Evolutionary conservation across 2,888 invertebrate species (phyloP), one percentile per base, ranked within the genome.

Genomic region (Megastigmus dorsalis): DNA sequence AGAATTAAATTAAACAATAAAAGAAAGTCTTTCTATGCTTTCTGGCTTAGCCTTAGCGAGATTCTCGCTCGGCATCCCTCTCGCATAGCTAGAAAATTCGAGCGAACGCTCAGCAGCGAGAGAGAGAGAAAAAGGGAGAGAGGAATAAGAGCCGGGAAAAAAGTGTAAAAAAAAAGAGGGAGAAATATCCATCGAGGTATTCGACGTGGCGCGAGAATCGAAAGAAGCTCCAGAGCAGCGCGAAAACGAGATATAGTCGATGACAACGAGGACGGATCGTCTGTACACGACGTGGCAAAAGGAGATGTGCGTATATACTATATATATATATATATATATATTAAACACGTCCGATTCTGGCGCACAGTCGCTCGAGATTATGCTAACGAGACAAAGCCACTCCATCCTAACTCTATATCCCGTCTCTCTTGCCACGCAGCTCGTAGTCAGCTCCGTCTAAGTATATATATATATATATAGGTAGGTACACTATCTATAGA

Each of bases 301-400:
- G 13, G 6, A n/a, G n/a, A 18, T 57, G 33, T 36, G 48, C 41
- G 41, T 36, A 52, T 63, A 30, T 36, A 36, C n/a, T n/a, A 43
- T 33, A 20, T 36, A 36, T 41, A 38, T 55, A 18, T 55, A 43
- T 15, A 45, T 15, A 45, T n/a, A 55, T 4, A 18, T 54, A 67
- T 30, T n/a, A 15, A 15, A 6, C 18, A 18, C 10, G 13, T 36
- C 30, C 23, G 62, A 70, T 63, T 80, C 77, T 80, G 77, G 75
- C n/a, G n/a, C n/a, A n/a, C 80, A 81, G 79, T 80, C 79, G 80
- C 80, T 80, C 76, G 78, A 81, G 83, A 85, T 85, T 85, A 84
- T 85, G 84, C 83, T 84, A 85, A 85, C 83, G 81, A 84, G 82
- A 80, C 81, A 80, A 84, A 81, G 81, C 80, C 77, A 72, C 69